These are phyloP conservation scores for Lasioglossum vierecki DNA, from an alignment of 2,888 invertebrate species.

Conservation along the genomic window DNA sequence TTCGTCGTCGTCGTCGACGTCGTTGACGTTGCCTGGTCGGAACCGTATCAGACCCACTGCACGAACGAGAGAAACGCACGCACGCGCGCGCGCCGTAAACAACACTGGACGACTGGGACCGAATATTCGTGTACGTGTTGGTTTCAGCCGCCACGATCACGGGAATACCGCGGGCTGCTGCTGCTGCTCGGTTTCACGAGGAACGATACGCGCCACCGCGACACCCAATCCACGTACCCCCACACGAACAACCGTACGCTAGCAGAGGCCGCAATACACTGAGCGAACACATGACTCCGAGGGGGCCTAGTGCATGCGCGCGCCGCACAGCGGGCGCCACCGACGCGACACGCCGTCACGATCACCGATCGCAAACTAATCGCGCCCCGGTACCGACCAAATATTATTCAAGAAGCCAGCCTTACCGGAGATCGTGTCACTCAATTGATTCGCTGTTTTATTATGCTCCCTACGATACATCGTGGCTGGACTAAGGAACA, in stretches of 20 bases:
- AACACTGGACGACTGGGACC: neutral
- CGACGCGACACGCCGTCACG: constrained; percentile 36
- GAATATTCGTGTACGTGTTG: constrained; percentile 14
- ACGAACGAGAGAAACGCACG: neutral
- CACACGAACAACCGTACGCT: constrained; percentile 63
- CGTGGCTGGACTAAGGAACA: too few relatives aligned
- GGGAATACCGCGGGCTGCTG: constrained; percentile 3
- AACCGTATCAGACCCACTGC: neutral
- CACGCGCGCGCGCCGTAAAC: neutral
- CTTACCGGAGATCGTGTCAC: too few relatives aligned
- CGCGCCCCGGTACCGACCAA: too few relatives aligned
- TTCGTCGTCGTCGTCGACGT: neutral
- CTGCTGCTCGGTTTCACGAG: constrained; percentile 24
- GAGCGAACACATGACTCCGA: constrained; percentile 76
- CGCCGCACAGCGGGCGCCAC: constrained; percentile 71
- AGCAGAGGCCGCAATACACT: constrained; percentile 77
- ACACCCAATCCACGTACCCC: constrained; percentile 23
- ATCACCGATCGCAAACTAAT: constrained; percentile 56
- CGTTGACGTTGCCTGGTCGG: neutral
- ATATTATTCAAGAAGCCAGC: too few relatives aligned
- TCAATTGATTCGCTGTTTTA: too few relatives aligned
- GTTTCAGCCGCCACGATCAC: neutral
- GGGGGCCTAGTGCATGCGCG: constrained; percentile 61
- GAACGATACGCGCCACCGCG: constrained; percentile 46
- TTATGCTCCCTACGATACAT: too few relatives aligned